Base-by-base conservation (phyloP, 1,140 invertebrate species). In the Pogonomyrmex barbatus region DNA sequence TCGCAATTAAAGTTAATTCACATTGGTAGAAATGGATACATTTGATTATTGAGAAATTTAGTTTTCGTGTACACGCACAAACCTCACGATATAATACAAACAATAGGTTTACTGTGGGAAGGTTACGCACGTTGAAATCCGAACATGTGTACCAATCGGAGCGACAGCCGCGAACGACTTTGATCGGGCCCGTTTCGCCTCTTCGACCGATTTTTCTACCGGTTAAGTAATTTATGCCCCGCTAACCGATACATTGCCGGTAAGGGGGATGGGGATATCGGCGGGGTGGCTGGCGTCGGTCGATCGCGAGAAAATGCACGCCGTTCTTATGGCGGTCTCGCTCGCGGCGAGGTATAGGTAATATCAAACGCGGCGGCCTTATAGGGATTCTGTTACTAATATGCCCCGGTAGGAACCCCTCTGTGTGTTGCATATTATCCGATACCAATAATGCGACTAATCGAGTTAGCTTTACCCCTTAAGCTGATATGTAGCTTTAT, bases 371-470 rank as follows among this genome's bases (percentile, higher is more conserved):
- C 91, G 93, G 93, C 88, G 88, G 90, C 88, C 88, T 95, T 94
- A 93, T 95, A 95, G 87, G 95, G 94, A 93, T 94, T 95, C 95
- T 94, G 95, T 95, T 95, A 94, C 92, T 95, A 95, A 95, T 95
- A 94, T 93, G 91, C 90, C 89, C 90, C 89, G 90, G 90, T 85
- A 92, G 88, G 93, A 94, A 93, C 94, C 94, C 94, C 92, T 24
- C 24, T 24, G 24, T 94, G 93, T 91, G 91, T 78, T 94, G 94
- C 94, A 94, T 95, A 95, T 95, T 95, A 95, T 95, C 94, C 94
- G 94, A 95, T 95, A 94, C 94, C 94, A 95, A 95, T 95, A 95
- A 95, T 95, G 94, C 94, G 93, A 92, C 93, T 95, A 95, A 95
- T 95, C 93, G 92, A 95, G 91, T 95, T 95, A 95, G 89, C 70